Evolutionary conservation across 2,113 vertebrate species (phyloP), one percentile per base, ranked within the genome.

Genomic region (Urocolius indicus): DNA sequence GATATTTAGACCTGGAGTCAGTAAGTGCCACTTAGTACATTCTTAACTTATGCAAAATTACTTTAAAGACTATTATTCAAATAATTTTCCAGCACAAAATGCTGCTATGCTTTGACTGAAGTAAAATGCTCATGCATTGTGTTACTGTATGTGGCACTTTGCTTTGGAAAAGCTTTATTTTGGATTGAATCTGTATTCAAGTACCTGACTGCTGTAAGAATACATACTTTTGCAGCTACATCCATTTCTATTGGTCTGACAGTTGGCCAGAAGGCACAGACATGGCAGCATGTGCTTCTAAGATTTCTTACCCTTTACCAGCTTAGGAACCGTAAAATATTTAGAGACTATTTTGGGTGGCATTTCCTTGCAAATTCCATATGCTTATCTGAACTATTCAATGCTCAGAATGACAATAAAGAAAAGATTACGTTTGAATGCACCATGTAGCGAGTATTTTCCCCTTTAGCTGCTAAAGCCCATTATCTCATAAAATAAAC

Each of bases 361-460:
- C 57, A 52, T 78, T 96, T 93, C 59, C 74, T 69, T 88, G 43
- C 61, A 67, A 92, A 86, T 96, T 95, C 85, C 93, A 63, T 92
- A 95, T 90, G 92, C 67, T 94, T 89, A 78, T 79, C 81, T 88
- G 82, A 96, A 91, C 82, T 90, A 52, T 36, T 88, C 87, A 95
- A 65, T 71, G 79, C 83, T 84, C 63, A 80, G 67, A 88, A 96
- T 78, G 79, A 90, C 75, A 96, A 93, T 91, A 87, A 95, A 79
- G 38, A 89, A 55, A 73, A 89, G 59, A 93, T 84, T 83, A 80
- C 79, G 77, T 92, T 4, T 78, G 85, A 90, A 95, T 83, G 82
- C 75, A 80, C 59, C 52, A 27, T 1, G 34, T 29, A 77, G 84
- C 38, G 87, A 93, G 41, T 51, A 65, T 68, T 93, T 78, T 43